These are phyloP conservation scores for Colostygia pectinataria DNA, from an alignment of 2,888 invertebrate genomes.

Conservation along the genomic window DNA sequence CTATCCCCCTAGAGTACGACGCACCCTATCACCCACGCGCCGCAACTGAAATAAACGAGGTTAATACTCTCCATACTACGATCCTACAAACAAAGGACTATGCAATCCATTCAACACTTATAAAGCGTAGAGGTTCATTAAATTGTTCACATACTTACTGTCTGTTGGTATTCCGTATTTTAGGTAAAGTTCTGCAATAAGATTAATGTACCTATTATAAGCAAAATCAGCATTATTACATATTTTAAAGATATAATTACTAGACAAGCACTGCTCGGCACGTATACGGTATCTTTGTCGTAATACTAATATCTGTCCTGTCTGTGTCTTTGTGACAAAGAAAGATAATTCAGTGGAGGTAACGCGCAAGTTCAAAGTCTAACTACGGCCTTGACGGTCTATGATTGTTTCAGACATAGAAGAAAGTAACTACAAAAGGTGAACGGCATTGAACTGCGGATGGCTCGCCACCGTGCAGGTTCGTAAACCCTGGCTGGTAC, in stretches of 20 bases:
- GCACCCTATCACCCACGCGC: conserved; percentile 69
- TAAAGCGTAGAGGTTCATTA: not conserved
- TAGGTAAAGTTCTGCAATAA: not conserved
- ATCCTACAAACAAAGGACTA: conserved; percentile 50
- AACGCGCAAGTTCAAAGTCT: conserved; percentile 15
- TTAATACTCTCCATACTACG: conserved; percentile 58
- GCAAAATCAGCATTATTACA: no score
- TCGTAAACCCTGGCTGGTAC: conserved; percentile 31
- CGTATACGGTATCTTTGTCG: not conserved
- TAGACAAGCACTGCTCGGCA: no score
- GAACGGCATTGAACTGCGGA: conserved; percentile 41
- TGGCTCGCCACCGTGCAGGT: conserved; percentile 36
- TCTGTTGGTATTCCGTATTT: no score
- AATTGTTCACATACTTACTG: no score
- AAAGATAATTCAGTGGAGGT: conserved; percentile 1
- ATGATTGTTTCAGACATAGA: conserved; percentile 38
- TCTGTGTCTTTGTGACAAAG: conserved; percentile 5
- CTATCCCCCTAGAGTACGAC: conserved; percentile 58
- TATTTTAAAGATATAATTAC: no score
- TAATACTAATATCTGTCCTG: not conserved
- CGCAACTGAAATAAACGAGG: conserved; percentile 72
- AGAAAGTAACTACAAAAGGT: conserved; percentile 44
- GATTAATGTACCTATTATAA: no score
- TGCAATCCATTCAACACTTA: conserved; percentile 27
- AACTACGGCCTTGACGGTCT: conserved; percentile 16